Conservation (phyloP, 2,113 vertebrate species). For the Burhinus oedicnemus region DNA sequence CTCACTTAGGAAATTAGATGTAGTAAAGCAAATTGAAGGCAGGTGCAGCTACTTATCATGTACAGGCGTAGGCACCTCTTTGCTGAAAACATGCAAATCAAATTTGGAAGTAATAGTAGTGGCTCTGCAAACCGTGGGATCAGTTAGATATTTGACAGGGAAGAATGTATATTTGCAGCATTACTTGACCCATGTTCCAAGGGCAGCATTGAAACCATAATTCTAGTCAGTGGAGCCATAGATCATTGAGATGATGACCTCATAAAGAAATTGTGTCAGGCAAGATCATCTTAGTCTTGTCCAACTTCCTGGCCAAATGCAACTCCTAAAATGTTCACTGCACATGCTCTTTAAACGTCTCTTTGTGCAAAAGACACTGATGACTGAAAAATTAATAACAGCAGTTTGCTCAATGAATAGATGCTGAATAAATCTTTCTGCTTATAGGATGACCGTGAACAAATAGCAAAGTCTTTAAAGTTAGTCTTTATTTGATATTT, state of each 20-base stretch:
- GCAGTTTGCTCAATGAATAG: conserved; percentile 10
- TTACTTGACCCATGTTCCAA: conserved; percentile 56
- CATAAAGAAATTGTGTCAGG: conserved; percentile 63
- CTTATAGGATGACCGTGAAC: background rate
- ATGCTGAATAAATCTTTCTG: conserved; percentile 11
- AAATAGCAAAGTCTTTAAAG: conserved; percentile 28
- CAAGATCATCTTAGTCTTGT: conserved; percentile 50
- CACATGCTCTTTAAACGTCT: background rate
- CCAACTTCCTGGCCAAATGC: background rate
- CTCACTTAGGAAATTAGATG: conserved; percentile 42
- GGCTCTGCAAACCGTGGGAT: conserved; percentile 28
- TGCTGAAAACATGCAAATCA: conserved; percentile 53
- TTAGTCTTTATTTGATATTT: conserved; percentile 19
- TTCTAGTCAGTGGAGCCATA: conserved; percentile 43
- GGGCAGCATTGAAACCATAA: conserved; percentile 41
- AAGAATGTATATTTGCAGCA: conserved; percentile 1
- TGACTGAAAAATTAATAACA: conserved; percentile 28
- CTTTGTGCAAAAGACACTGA: background rate
- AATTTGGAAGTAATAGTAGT: conserved; percentile 38
- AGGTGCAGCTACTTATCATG: conserved; percentile 34
- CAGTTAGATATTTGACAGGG: conserved; percentile 35
- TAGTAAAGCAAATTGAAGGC: conserved; percentile 50
- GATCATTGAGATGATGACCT: conserved; percentile 55
- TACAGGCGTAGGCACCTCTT: background rate
- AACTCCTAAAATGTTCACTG: conserved; percentile 28